Evolutionary conservation across 2,113 vertebrate genomes (phyloP), one percentile per base, ranked within the genome.

Genomic region (Campylorhamphus procurvoides): DNA sequence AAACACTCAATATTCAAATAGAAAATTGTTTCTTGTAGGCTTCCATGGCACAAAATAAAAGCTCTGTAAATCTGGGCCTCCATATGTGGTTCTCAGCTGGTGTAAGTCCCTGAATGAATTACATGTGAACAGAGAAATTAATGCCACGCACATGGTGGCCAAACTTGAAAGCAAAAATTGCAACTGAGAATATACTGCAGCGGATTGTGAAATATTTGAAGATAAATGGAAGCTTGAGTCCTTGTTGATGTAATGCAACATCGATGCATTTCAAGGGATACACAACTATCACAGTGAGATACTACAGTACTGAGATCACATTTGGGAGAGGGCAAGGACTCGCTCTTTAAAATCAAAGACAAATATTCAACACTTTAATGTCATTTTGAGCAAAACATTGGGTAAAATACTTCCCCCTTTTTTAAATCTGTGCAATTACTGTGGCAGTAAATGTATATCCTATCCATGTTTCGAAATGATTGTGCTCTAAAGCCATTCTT

Each of bases 71-170:
- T 98, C 97, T 97, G 96, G 89, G 96, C 96, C 96, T 97, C 97
- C 98, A 98, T 98, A 98, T 98, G 98, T 97, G 97, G 89, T 94
- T 98, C 97, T 98, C 97, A 98, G 98, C 97, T 98, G 97, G 96
- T 98, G 93, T 96, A 96, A 97, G 95, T 97, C 97, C 97, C 97
- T 96, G 96, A 98, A 97, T 97, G 96, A 97, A 98, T 98, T 98
- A 97, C 94, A 97, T 97, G 96, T 84, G 91, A 97, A 96, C 95
- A 97, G 89, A 97, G 92, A 97, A 98, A 98, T 97, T 97, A 98
- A 98, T 97, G 97, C 95, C 96, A 87, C 94, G 89, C 98, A 98
- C 96, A 97, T 97, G 97, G 97, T 89, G 89, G 91, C 96, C 97
- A 96, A 97, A 98, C 97, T 98, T 98, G 94, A 98, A 98, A 97